phyloP scores from a whole-genome alignment of 2,797 vertebrate genomes.

The Phoeniculus purpureus region DNA sequence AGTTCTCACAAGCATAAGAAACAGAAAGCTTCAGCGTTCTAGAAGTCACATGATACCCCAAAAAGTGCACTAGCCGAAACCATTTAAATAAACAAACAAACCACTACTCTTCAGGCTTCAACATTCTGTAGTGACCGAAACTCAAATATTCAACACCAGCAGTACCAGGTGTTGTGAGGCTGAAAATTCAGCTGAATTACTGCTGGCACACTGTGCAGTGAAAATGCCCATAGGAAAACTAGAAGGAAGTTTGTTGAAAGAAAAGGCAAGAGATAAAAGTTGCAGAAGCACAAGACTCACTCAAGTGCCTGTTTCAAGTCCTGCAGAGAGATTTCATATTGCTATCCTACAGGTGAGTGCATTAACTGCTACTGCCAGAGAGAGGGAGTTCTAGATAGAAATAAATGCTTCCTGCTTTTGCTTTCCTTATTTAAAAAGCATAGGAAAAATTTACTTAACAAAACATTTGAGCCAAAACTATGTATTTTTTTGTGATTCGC shows the following conservation, averaged over 20 bases:
- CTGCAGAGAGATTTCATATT: neutral
- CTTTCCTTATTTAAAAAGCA: neutral
- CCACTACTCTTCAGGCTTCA: neutral
- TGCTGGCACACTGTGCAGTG: neutral
- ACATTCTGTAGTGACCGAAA: neutral
- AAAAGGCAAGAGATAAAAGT: neutral
- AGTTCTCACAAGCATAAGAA: conserved; percentile 9
- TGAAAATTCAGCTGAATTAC: neutral
- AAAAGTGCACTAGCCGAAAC: conserved; percentile 24
- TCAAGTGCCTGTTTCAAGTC: neutral
- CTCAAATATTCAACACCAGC: neutral
- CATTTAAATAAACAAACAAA: conserved; percentile 57
- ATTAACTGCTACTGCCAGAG: neutral
- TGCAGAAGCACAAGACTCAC: neutral
- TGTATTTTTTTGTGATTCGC: neutral
- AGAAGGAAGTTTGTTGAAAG: neutral
- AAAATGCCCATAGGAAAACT: neutral
- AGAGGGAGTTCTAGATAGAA: neutral
- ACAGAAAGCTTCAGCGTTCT: neutral
- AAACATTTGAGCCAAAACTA: neutral
- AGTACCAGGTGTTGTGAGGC: neutral
- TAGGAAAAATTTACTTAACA: neutral
- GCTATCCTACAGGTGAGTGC: conserved; percentile 24
- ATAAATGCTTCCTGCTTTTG: neutral
- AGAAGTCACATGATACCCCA: conserved; percentile 17